Evolutionary conservation across 2,888 invertebrate genomes (phyloP), one percentile per base, ranked within the genome.

Genomic region (Amphipyra berbera): DNA sequence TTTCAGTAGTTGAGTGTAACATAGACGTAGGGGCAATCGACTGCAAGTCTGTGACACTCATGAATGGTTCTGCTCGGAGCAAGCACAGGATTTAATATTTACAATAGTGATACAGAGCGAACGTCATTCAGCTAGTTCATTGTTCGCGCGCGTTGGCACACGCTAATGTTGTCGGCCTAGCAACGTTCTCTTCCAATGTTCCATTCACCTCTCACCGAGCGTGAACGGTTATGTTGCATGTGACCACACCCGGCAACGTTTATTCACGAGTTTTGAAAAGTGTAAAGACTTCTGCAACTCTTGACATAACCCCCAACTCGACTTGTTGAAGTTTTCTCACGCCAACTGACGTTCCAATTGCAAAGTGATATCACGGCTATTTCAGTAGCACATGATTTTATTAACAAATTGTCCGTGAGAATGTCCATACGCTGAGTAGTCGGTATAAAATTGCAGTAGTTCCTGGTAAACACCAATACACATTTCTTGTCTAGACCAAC

Each of bases 191-290:
- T 85, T 83, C 83, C 79, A 85, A 81, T 86, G 89, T 89, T 92
- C 93, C 93, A 91, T 93, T 94, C 93, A 94, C 94, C 94, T 94
- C 94, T 94, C 91, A 93, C 94, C 89, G 90, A 89, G 90, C 91
- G 89, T 89, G 90, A 92, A 91, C 90, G 90, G 90, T 88, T 87
- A 85, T 84, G 79, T 81, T 83, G 86, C 84, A 83, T 80, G 81
- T 79, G 83, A 83, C 83, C 73, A 73, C 81, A 78, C 73, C 79
- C 57, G 68, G 59, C 57, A 63, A 63, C 57, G 35, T 62, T 67
- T 73, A 58, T 70, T 69, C 59, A 64, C 52, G 38, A 64, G 52
- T 33, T 73, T 74, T 59, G 56, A 80, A 66, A 68, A 68, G 48
- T 78, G 38, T 35, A 44, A 68, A 61, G 54, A 69, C 54, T 61